phyloP scores from a whole-genome alignment of 2,113 vertebrate genomes.

The Hyla sarda region DNA sequence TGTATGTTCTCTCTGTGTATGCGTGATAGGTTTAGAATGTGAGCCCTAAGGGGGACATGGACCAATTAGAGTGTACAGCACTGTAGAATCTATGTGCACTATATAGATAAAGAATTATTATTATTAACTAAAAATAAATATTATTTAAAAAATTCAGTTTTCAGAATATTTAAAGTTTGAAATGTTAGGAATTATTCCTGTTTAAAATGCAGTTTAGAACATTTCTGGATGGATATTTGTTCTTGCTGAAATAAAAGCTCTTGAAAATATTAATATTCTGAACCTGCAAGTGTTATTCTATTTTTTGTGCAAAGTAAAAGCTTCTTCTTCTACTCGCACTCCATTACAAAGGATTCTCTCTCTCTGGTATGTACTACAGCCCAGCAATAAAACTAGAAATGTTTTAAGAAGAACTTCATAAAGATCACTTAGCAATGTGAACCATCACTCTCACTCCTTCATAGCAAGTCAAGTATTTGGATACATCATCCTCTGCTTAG shows the following conservation, averaged over 20 bases:
- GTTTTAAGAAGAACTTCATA: slow-evolving; percentile 44
- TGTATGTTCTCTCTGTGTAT: too few species aligned
- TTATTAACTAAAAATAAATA: too few species aligned
- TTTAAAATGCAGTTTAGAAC: too few species aligned
- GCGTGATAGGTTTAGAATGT: too few species aligned
- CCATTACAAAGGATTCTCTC: neutral
- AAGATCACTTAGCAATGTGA: slow-evolving; percentile 29
- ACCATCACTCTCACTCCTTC: slow-evolving; percentile 21
- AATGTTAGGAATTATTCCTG: too few species aligned
- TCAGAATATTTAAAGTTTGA: too few species aligned
- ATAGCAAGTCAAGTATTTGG: slow-evolving; percentile 33
- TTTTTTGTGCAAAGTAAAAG: neutral
- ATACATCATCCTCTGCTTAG: slow-evolving; percentile 30
- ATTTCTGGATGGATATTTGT: too few species aligned
- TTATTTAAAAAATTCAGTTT: too few species aligned
- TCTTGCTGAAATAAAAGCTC: neutral
- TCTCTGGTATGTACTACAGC: neutral
- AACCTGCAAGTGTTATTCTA: neutral
- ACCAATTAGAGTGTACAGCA: too few species aligned
- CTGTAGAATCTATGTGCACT: too few species aligned
- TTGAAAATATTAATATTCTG: neutral
- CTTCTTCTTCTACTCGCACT: neutral
- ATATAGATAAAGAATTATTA: too few species aligned
- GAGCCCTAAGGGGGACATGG: too few species aligned
- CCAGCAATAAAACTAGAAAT: slow-evolving; percentile 17